A percentile compares a stretch with the other conserved stretches of the same genome.
Conservation (phyloP, 2,888 invertebrate species). For the Acrocyrtus sp. region DNA sequence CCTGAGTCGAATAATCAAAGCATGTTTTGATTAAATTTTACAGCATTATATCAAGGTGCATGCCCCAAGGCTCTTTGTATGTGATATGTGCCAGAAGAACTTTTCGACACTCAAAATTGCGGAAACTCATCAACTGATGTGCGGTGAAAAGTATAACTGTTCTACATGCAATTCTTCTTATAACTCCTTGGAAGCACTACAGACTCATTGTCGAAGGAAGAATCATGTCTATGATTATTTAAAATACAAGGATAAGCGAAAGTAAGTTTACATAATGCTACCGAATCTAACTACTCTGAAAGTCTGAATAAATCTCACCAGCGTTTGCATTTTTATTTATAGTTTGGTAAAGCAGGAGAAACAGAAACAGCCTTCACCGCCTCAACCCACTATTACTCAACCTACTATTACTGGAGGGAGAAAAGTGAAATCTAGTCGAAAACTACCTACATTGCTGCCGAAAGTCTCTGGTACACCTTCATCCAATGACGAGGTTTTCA, state of each 20-base stretch:
- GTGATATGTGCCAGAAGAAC: slow-evolving; percentile 66
- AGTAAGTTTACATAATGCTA: slow-evolving; percentile 32
- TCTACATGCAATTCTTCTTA: slow-evolving; percentile 65
- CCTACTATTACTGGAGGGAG: not conserved
- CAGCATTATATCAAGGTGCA: slow-evolving; percentile 68
- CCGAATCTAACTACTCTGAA: not conserved
- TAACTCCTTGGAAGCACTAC: slow-evolving; percentile 66
- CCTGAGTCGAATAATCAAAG: no score
- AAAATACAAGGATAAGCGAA: slow-evolving; percentile 54
- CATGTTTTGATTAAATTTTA: slow-evolving; percentile 45
- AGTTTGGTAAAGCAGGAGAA: slow-evolving; percentile 40
- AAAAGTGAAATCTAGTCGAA: slow-evolving; percentile 20
- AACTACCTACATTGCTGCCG: slow-evolving; percentile 26
- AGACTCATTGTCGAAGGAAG: slow-evolving; percentile 67
- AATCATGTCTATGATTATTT: slow-evolving; percentile 49
- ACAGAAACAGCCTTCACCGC: slow-evolving; percentile 6
- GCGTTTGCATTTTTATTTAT: no score
- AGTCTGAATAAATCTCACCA: not conserved
- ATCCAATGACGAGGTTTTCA: slow-evolving; percentile 7
- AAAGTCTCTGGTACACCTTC: slow-evolving; percentile 3
- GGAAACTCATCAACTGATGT: slow-evolving; percentile 66
- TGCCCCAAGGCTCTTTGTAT: slow-evolving; percentile 66
- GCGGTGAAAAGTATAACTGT: slow-evolving; percentile 66
- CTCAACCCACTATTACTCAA: not conserved
- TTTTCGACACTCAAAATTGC: slow-evolving; percentile 67